Evolutionary conservation across 1,140 invertebrate species (phyloP).

Genomic region (Micrasema minimum): DNA sequence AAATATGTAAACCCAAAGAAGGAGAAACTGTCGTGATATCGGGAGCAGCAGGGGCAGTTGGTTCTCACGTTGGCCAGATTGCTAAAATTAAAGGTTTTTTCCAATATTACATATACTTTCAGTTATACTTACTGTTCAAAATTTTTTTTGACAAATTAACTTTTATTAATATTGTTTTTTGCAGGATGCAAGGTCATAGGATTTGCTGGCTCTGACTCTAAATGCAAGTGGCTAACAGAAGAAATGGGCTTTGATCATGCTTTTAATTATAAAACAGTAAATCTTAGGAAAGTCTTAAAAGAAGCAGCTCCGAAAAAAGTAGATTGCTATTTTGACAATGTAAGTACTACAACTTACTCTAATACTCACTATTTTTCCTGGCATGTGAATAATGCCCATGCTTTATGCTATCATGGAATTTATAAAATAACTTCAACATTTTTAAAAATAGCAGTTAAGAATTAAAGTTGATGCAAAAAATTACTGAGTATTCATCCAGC

Average conservation of each 20-base stretch:
- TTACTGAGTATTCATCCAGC: too few relatives aligned
- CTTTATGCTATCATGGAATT: too few relatives aligned
- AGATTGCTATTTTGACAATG: constrained; percentile 80
- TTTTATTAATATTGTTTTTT: constrained; percentile 19
- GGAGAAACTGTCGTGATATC: constrained; percentile 77
- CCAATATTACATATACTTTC: too few relatives aligned
- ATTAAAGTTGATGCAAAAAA: too few relatives aligned
- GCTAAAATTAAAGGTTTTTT: constrained; percentile 71
- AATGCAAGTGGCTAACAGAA: constrained; percentile 74
- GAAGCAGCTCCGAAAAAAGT: constrained; percentile 72
- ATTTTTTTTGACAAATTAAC: too few relatives aligned
- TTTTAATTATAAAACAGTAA: constrained; percentile 77
- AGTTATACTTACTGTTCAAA: too few relatives aligned
- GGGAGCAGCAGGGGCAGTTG: constrained; percentile 75
- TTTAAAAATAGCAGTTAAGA: too few relatives aligned
- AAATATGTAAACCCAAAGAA: constrained; percentile 74
- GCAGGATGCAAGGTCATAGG: constrained; percentile 76
- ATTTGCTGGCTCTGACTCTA: constrained; percentile 76
- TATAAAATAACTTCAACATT: too few relatives aligned
- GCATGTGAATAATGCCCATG: too few relatives aligned
- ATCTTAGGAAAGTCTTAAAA: constrained; percentile 68
- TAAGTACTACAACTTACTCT: constrained; percentile 54
- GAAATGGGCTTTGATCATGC: constrained; percentile 75
- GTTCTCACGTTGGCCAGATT: constrained; percentile 78
- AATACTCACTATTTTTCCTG: too few relatives aligned